Conservation (phyloP, 2,113 vertebrate genomes). For the Taurulus bubalis region DNA sequence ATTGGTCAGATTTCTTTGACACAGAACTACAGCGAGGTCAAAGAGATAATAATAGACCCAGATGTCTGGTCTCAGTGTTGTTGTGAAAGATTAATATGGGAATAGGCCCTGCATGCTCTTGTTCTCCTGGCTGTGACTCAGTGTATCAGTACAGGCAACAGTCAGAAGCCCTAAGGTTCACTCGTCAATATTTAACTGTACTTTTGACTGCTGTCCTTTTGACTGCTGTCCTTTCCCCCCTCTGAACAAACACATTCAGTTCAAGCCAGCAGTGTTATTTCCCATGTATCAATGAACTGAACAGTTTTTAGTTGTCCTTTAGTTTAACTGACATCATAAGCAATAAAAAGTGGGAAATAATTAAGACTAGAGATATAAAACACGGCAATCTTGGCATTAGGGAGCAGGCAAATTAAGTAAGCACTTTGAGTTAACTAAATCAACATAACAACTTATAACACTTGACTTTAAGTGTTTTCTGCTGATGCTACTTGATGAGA, state of each 20-base stretch:
- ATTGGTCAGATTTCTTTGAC: constrained; percentile 25
- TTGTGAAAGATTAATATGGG: constrained; percentile 66
- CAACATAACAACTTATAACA: background rate
- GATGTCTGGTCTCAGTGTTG: constrained; percentile 59
- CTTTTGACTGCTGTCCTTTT: constrained; percentile 54
- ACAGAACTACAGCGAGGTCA: constrained; percentile 45
- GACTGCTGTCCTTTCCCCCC: constrained; percentile 18
- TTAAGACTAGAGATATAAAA: background rate
- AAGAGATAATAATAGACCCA: constrained; percentile 67
- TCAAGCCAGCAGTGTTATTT: background rate
- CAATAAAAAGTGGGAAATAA: constrained; percentile 2
- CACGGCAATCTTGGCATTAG: background rate
- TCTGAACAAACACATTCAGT: constrained; percentile 10
- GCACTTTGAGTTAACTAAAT: background rate
- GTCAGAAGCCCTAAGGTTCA: constrained; percentile 35
- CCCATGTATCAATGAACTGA: background rate
- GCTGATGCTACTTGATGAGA: background rate
- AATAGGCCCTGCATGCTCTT: constrained; percentile 46
- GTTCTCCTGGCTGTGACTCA: constrained; percentile 36
- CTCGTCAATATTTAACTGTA: constrained; percentile 71
- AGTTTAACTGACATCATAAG: constrained; percentile 27
- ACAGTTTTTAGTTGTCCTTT: background rate
- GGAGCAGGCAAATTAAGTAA: background rate
- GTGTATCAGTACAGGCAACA: constrained; percentile 39
- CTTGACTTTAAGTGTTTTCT: background rate